Percentiles rank a stretch among this genome's conserved stretches.
Evolutionary conservation across 2,113 vertebrate species (phyloP).

Genomic region (Cairina moschata): DNA sequence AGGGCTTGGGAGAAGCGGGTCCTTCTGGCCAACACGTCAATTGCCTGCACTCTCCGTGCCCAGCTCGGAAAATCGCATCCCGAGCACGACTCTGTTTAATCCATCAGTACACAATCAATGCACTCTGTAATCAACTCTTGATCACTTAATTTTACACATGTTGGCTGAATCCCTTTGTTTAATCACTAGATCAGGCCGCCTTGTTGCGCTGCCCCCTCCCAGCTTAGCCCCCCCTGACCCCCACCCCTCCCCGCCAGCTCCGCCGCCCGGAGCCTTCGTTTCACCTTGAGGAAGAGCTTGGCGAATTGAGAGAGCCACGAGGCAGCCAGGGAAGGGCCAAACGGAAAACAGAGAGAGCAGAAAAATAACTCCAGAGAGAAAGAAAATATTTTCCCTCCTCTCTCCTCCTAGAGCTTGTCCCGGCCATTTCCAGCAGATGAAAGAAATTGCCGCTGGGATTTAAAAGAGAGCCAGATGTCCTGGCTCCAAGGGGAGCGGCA

Average conservation of each 20-base stretch:
- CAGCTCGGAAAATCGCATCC: conserved; percentile 72
- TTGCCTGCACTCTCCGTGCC: conserved; percentile 65
- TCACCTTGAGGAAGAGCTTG: conserved; percentile 71
- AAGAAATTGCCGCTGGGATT: not conserved
- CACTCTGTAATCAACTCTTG: conserved; percentile 85
- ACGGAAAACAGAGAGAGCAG: not conserved
- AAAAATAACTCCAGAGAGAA: not conserved
- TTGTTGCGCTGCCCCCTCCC: conserved; percentile 60
- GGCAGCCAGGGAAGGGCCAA: not conserved
- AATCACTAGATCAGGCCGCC: conserved; percentile 74
- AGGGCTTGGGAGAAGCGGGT: conserved; percentile 72
- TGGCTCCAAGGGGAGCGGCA: not conserved
- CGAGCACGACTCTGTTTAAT: conserved; percentile 80
- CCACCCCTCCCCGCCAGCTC: not conserved
- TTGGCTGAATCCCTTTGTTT: conserved; percentile 82
- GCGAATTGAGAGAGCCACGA: conserved; percentile 42
- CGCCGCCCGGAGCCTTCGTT: conserved; percentile 60
- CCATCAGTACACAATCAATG: conserved; percentile 82
- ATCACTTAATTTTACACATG: conserved; percentile 83
- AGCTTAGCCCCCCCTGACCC: conserved; percentile 60
- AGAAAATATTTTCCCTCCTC: conserved; percentile 18
- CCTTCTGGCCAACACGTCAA: conserved; percentile 71
- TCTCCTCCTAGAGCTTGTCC: not conserved
- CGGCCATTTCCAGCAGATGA: not conserved
- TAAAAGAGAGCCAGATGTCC: not conserved